phyloP scores from a whole-genome alignment of 2,113 vertebrate species.

The Fregetta grallaria region DNA sequence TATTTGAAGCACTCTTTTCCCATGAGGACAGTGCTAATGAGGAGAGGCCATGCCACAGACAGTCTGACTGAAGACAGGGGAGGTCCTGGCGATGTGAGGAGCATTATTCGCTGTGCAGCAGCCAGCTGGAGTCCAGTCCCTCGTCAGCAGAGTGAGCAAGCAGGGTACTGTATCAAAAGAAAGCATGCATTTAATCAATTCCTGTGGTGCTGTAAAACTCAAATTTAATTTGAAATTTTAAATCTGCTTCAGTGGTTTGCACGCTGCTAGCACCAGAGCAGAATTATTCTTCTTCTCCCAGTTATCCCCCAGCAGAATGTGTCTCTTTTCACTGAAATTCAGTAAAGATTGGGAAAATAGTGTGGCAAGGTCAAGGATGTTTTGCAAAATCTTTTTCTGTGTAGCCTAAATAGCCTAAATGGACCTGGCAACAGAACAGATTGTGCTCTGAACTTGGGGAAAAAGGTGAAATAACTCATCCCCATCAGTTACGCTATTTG shows the following conservation, averaged over 20 bases:
- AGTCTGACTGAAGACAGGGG: neutral
- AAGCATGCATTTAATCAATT: neutral
- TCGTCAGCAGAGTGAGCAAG: neutral
- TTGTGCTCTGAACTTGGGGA: neutral
- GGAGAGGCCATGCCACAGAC: neutral
- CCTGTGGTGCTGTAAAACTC: neutral
- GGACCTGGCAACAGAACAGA: neutral
- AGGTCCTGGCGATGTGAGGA: neutral
- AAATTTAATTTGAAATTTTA: neutral
- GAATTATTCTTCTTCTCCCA: neutral
- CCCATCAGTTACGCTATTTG: neutral
- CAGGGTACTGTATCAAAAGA: neutral
- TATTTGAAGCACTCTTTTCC: neutral
- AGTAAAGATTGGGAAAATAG: neutral
- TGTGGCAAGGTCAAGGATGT: neutral
- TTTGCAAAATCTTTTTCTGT: neutral
- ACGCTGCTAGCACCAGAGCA: neutral
- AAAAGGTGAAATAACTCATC: neutral
- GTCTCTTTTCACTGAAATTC: neutral
- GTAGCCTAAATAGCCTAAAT: neutral
- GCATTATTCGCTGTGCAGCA: fast-evolving
- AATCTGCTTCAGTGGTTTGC: neutral
- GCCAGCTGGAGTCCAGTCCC: neutral
- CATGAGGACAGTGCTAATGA: neutral
- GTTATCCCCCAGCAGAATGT: neutral